Percentiles rank a stretch among this genome's conserved stretches.
phyloP scores from a whole-genome alignment of 2,113 vertebrate genomes.

The Semicossyphus pulcher region DNA sequence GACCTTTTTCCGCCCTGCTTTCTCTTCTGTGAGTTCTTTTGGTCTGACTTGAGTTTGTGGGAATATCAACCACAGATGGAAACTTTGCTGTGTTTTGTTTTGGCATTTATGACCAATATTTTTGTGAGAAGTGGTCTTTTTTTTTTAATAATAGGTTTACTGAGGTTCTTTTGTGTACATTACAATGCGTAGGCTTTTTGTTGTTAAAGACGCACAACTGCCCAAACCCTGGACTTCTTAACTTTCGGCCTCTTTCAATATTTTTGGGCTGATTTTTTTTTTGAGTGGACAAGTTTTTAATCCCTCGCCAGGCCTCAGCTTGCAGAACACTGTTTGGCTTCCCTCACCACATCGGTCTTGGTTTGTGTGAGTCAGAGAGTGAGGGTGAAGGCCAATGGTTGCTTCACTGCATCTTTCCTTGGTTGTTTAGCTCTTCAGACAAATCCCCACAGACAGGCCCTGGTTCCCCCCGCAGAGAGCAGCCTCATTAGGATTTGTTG shows the following conservation, averaged over 20 bases:
- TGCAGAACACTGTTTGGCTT: constrained; percentile 13
- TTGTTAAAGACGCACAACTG: neutral
- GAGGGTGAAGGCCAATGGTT: constrained; percentile 19
- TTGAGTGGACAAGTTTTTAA: neutral
- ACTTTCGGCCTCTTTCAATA: neutral
- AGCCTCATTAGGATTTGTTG: constrained; percentile 76
- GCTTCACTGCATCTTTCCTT: constrained; percentile 45
- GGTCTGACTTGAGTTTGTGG: constrained; percentile 41
- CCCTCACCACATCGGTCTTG: constrained; percentile 17
- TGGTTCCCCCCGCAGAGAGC: constrained; percentile 57
- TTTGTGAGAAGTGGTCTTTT: constrained; percentile 11
- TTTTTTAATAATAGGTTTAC: neutral
- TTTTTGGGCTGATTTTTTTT: neutral
- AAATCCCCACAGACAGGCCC: constrained; percentile 55
- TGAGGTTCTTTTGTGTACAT: neutral
- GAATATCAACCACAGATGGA: constrained; percentile 53
- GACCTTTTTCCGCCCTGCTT: constrained; percentile 31
- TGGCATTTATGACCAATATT: constrained; percentile 16
- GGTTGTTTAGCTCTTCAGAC: constrained; percentile 53
- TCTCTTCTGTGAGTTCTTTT: constrained; percentile 14
- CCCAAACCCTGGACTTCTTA: neutral
- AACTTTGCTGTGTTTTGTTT: constrained; percentile 12
- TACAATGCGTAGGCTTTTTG: neutral
- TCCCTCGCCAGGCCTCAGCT: constrained; percentile 1
- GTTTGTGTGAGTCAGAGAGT: neutral